These are phyloP conservation scores for Microcebus lehilahytsara DNA, from an alignment of 2,113 vertebrate genomes.

Conservation along the genomic window DNA sequence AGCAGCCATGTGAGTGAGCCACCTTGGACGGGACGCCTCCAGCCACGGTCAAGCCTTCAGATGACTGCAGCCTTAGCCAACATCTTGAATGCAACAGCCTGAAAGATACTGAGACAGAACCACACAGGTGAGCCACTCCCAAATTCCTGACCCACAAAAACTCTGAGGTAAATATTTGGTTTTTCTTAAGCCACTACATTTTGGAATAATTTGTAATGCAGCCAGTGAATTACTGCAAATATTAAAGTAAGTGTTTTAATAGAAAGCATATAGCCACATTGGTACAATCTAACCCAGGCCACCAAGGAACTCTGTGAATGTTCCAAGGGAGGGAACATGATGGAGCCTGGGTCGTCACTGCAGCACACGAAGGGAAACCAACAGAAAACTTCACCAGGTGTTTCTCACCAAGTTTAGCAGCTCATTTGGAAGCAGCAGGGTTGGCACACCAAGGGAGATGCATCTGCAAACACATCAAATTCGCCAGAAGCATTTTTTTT, in stretches of 20 bases:
- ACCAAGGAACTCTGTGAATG: neutral
- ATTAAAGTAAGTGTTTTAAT: slow-evolving; percentile 43
- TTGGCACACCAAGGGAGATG: neutral
- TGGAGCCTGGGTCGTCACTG: too few species aligned
- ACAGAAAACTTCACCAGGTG: neutral
- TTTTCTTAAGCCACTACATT: neutral
- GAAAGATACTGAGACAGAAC: neutral
- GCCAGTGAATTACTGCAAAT: neutral
- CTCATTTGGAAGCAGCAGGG: neutral
- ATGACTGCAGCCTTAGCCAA: too few species aligned
- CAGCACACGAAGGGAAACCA: neutral
- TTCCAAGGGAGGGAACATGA: neutral
- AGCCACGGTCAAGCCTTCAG: neutral
- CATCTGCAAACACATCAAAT: neutral
- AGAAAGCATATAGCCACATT: neutral
- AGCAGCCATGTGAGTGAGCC: neutral
- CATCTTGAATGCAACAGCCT: neutral
- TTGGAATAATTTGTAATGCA: neutral
- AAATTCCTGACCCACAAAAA: neutral
- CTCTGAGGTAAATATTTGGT: neutral
- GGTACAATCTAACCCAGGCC: neutral
- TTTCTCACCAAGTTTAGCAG: neutral
- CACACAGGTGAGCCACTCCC: neutral
- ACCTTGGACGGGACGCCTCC: too few species aligned
- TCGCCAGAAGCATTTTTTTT: neutral